These are phyloP conservation scores for Ladona fulva DNA, from an alignment of 1,140 invertebrate species.

Conservation along the genomic window DNA sequence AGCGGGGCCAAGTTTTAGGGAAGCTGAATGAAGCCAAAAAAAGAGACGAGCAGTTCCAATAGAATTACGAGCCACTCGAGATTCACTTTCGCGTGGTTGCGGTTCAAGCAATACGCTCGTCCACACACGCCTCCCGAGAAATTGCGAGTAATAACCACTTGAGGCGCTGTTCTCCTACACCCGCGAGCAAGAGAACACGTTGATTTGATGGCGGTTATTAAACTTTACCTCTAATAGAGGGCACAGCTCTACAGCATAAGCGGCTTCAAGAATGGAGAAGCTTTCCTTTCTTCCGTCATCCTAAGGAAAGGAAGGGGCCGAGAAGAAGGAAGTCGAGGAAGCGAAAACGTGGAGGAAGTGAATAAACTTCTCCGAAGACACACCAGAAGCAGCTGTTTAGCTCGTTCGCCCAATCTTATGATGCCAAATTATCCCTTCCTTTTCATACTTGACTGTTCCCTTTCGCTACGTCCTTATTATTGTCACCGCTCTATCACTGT, in stretches of 20 bases:
- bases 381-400: too few species aligned
- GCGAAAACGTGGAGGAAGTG: too few species aligned
- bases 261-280: too few species aligned
- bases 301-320: not conserved
- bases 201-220: not conserved
- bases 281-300: not conserved
- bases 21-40: too few species aligned
- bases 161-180: not conserved
- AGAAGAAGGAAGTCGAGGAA: not conserved
- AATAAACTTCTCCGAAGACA: too few species aligned
- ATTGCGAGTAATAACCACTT: not conserved
- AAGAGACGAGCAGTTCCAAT: not conserved
- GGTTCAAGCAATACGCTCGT: not conserved
- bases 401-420: too few species aligned
- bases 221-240: not conserved
- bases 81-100: not conserved
- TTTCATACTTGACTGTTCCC: too few species aligned
- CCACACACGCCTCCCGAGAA: not conserved
- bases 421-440: too few species aligned
- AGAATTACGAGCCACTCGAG: not conserved
- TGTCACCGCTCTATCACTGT: too few species aligned
- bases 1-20: not conserved
- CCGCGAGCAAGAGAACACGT: not conserved
- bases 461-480: too few species aligned
- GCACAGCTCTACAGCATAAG: too few species aligned